Conservation (phyloP, 2,113 vertebrate genomes). For the Stictonetta naevosa region DNA sequence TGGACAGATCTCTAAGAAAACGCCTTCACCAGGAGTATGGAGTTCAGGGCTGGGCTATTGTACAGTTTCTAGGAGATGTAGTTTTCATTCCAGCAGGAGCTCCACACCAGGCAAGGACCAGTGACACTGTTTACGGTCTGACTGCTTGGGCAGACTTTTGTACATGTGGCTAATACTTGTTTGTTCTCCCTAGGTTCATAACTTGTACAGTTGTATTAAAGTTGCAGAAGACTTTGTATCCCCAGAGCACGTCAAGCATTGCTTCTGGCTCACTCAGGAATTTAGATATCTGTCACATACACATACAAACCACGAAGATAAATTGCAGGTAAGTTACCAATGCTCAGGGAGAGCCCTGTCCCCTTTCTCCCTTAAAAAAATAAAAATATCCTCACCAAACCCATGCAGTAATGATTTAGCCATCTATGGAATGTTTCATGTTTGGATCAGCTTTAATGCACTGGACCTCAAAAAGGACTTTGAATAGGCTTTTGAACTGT, state of each 20-base stretch:
- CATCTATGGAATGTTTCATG: rapidly evolving
- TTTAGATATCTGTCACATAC: conserved; percentile 84
- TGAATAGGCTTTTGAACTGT: background rate
- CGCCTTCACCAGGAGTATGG: conserved; percentile 82
- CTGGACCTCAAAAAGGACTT: background rate
- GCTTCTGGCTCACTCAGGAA: conserved; percentile 88
- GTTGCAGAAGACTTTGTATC: conserved; percentile 87
- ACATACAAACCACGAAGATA: conserved; percentile 85
- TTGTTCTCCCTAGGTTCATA: conserved; percentile 80
- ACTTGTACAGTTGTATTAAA: conserved; percentile 87
- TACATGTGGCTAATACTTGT: background rate
- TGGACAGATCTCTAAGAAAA: conserved; percentile 77
- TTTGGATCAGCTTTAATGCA: background rate
- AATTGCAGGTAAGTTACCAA: conserved; percentile 75
- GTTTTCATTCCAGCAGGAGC: conserved; percentile 86
- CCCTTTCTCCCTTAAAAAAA: background rate
- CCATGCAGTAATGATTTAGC: background rate
- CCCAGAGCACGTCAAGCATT: conserved; percentile 85
- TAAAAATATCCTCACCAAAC: background rate
- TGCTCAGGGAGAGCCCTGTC: background rate
- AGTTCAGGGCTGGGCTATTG: conserved; percentile 86
- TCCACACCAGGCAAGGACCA: conserved; percentile 79
- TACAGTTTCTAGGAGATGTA: conserved; percentile 84
- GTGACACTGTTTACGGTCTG: background rate
- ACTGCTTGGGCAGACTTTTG: background rate